Evolutionary conservation across 2,888 invertebrate species (phyloP).

Genomic region (Pachymerium ferrugineum): DNA sequence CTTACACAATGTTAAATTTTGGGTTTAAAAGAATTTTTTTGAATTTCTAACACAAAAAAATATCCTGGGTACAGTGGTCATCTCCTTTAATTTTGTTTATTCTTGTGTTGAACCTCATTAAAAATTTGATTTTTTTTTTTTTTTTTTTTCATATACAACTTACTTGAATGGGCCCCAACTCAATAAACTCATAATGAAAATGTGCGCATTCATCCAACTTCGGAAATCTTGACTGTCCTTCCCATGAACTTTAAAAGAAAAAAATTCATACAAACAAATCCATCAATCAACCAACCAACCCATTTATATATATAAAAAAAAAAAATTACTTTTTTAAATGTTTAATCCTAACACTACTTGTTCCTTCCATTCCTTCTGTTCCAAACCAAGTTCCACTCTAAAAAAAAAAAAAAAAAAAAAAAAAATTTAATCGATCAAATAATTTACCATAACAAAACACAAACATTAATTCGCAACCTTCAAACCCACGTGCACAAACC

Average conservation of each 20-base stretch:
- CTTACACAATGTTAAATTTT: too few relatives aligned
- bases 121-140: too few relatives aligned
- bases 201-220: constrained; percentile 95
- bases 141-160: constrained; percentile 38
- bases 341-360: constrained; percentile 48
- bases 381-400: constrained; percentile 50
- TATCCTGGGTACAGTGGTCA: too few relatives aligned
- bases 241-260: constrained; percentile 37
- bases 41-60: too few relatives aligned
- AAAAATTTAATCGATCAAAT: not conserved
- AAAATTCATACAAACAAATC: not conserved
- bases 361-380: constrained; percentile 46
- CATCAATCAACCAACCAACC: not conserved
- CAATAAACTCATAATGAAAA: constrained; percentile 94
- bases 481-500: not conserved
- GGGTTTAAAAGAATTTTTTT: too few relatives aligned
- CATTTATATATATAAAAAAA: not conserved
- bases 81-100: too few relatives aligned
- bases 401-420: constrained; percentile 39
- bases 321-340: constrained; percentile 41
- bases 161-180: constrained; percentile 69
- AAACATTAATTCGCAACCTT: not conserved
- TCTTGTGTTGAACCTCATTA: too few relatives aligned
- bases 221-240: constrained; percentile 62
- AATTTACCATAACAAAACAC: not conserved